These are phyloP conservation scores for Hippocampus zosterae DNA, from an alignment of 2,113 vertebrate species.

Conservation along the genomic window DNA sequence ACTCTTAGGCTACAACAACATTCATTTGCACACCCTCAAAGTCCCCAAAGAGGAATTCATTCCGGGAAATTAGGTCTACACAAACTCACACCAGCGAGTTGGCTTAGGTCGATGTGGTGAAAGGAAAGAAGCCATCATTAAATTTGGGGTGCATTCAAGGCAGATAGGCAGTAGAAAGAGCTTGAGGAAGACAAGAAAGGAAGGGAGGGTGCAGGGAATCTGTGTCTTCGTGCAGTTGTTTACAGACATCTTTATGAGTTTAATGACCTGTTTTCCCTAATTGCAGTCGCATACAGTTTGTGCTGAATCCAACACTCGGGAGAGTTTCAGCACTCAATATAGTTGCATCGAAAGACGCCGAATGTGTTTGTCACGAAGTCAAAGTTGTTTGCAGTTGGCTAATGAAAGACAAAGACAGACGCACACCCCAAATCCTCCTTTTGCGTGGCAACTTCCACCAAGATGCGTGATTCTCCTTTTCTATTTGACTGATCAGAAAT, in stretches of 20 bases:
- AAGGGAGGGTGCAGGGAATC: conserved; percentile 17
- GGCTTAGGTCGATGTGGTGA: conserved; percentile 36
- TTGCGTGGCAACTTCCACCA: neutral
- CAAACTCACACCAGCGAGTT: conserved; percentile 26
- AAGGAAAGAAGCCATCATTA: conserved; percentile 36
- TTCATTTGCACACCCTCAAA: neutral
- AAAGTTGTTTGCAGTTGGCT: neutral
- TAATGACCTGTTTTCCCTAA: conserved; percentile 62
- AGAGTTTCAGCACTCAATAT: conserved; percentile 38
- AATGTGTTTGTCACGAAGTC: conserved; percentile 13
- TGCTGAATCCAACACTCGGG: conserved; percentile 35
- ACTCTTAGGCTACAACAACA: neutral
- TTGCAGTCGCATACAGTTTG: conserved; percentile 44
- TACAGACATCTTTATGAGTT: conserved; percentile 57
- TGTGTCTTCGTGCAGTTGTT: conserved; percentile 47
- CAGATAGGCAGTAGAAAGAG: conserved; percentile 17
- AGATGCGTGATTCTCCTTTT: neutral
- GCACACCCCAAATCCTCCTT: neutral
- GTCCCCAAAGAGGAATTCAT: neutral
- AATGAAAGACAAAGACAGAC: neutral
- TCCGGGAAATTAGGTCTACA: neutral
- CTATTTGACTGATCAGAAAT: neutral
- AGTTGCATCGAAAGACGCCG: conserved; percentile 4
- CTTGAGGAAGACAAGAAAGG: neutral
- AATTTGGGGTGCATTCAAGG: conserved; percentile 27